Base-by-base conservation (phyloP, 1,140 invertebrate genomes). In the Nephotettix cincticeps region DNA sequence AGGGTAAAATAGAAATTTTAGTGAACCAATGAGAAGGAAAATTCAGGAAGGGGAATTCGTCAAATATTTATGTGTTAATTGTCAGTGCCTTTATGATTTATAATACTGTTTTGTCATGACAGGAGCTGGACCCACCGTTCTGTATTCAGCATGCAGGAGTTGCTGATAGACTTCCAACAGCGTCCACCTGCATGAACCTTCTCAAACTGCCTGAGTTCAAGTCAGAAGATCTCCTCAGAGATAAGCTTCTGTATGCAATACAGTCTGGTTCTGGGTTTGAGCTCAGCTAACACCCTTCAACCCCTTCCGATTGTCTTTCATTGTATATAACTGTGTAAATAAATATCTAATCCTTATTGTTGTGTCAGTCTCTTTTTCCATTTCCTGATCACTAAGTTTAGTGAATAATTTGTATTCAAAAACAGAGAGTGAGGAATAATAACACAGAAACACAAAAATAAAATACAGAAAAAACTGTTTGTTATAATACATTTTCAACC, bases 111-210 rank as follows among this genome's bases (percentile, higher is more conserved):
- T 0, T 69, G 36, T 56, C 14, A 68, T 58, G 71, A 30, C 47
- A 76, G 73, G 72, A 74, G 23, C 81, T 99, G 45, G 92, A 95
- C 83, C 97, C 96, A 36, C 90, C 93, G 14, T 97, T 99, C 81
- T 96, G 95, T 78, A 96, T 99, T 76, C 95, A 98, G 79, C 90
- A 93, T 74, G 93, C 93, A 25, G 95, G 95, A 17, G 90, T 90
- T 43, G 84, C 89, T 58, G 93, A 97, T 78, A 88, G 96, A 25
- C 86, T 99, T 74, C 96, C 97, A 0, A 96, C 95, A 32, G 93
- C 97, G 4, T 96, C 94, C 79, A 99, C 97, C 17, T 99, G 97
- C 81, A 96, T 99, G 90, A 99, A 99, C 86, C 86, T 99, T 47
- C 82, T 99, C 17, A 99, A 99, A 82, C 85, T 99, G 70, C 97